Conservation (phyloP, 1,140 invertebrate species). For the Cecropterus lyciades region DNA sequence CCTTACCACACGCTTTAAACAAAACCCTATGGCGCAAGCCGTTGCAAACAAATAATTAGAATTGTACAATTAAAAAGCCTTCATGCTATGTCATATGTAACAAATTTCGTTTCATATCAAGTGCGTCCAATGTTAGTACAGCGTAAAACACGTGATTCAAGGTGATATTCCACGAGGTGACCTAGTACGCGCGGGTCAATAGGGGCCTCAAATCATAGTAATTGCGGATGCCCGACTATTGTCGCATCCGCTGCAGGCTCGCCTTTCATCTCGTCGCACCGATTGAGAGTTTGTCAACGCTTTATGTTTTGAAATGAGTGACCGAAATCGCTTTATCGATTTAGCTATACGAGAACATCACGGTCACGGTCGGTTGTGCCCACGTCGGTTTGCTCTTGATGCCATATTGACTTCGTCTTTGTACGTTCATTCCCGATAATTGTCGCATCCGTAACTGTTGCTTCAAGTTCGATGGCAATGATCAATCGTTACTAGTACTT, state of each 20-base stretch:
- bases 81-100: too few species aligned
- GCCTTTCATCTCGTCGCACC: constrained; percentile 44
- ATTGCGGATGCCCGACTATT: constrained; percentile 66
- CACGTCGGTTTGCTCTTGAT: constrained; percentile 7
- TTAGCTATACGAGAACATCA: constrained; percentile 11
- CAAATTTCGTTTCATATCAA: too few species aligned
- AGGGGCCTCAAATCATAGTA: constrained; percentile 69
- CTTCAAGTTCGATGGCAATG: constrained; percentile 17
- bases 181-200: constrained; percentile 45
- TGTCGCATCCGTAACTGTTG: constrained; percentile 17
- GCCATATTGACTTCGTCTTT: constrained; percentile 6
- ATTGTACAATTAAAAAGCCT: too few species aligned
- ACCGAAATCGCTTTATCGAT: constrained; percentile 30
- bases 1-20: too few species aligned
- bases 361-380: constrained; percentile 14
- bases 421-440: constrained; percentile 25
- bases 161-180: constrained; percentile 46
- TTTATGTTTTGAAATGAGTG: constrained; percentile 19
- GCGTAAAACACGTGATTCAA: constrained; percentile 37
- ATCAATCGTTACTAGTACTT: constrained; percentile 5
- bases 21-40: too few species aligned
- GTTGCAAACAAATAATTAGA: too few species aligned
- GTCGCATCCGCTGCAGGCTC: constrained; percentile 56
- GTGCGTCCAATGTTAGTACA: not conserved
- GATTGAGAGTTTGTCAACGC: constrained; percentile 31